A percentile compares a stretch with the other conserved stretches of the same genome.
Evolutionary conservation across 2,797 vertebrate genomes (phyloP).

Genomic region (Macrochelys suwanniensis): DNA sequence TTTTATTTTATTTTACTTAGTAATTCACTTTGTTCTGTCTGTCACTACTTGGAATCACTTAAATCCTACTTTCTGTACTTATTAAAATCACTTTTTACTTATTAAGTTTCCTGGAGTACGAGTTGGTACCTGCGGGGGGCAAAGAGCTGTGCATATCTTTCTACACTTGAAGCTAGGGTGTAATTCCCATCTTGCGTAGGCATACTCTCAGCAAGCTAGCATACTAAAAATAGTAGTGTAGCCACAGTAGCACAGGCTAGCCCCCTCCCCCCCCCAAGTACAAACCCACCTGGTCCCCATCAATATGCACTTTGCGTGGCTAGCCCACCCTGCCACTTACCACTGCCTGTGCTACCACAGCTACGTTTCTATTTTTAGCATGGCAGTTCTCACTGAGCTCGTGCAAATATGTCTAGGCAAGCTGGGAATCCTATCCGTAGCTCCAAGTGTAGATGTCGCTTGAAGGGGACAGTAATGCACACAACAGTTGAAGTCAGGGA

Average conservation of each 20-base stretch:
- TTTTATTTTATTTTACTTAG: no score
- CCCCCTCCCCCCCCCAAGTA: background rate
- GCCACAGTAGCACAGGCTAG: background rate
- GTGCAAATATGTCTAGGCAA: background rate
- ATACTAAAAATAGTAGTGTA: background rate
- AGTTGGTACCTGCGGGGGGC: no score
- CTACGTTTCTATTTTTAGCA: background rate
- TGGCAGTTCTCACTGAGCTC: background rate
- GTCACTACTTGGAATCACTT: no score
- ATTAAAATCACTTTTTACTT: no score
- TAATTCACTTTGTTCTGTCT: no score
- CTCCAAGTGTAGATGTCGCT: background rate
- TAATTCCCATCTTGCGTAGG: background rate
- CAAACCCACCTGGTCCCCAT: background rate
- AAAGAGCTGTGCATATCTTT: no score
- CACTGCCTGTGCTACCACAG: background rate
- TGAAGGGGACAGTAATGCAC: background rate
- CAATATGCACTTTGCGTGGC: background rate
- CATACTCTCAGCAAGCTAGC: background rate
- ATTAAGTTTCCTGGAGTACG: no score
- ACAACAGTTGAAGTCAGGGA: fast-evolving
- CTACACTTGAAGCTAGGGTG: background rate
- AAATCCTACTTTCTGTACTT: no score
- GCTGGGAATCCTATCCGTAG: background rate
- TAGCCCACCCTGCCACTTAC: background rate